Evolutionary conservation across 2,797 vertebrate species (phyloP), one percentile per base, ranked within the genome.

Genomic region (Lutjanus campechanus): DNA sequence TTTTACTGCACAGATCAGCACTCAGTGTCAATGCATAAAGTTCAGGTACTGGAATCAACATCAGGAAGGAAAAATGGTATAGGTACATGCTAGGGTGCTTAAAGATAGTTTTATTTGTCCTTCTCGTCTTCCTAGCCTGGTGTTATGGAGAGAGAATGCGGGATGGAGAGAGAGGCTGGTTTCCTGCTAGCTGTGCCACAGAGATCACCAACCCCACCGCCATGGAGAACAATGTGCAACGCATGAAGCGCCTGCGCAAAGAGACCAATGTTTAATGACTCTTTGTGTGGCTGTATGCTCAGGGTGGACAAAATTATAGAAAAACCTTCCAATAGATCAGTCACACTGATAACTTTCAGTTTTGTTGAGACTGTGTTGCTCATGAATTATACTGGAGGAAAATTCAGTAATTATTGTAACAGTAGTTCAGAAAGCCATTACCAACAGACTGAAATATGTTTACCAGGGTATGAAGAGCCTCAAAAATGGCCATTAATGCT

Each of bases 121-220:
- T 36, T 36, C 29, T 36, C 29, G 5, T 36, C 59, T 46, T 73
- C 7, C 29, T 29, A 98, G 98, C 93, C 7, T 98, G 97, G 97
- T 95, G 93, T 70, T 95, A 96, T 0, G 98, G 97, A 0, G 98
- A 99, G 89, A 89, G 98, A 43, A 96, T 99, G 81, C 89, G 97
- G 2, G 98, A 99, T 0, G 98, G 97, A 0, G 96, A 96, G 74
- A 89, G 58, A 0, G 98, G 98, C 80, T 99, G 98, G 98, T 99
- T 99, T 77, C 98, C 98, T 0, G 94, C 95, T 36, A 87, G 81
- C 79, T 96, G 96, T 2, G 96, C 97, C 47, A 96, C 91, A 36
- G 91, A 91, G 88, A 99, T 99, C 94, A 99, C 97, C 4, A 96
- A 94, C 89, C 96, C 88, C 0, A 68, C 82, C 0, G 95, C 96